Percentiles rank a stretch among this genome's conserved stretches.
Conservation (phyloP, 2,888 invertebrate genomes). For the Macrosoma leucophasiata region DNA sequence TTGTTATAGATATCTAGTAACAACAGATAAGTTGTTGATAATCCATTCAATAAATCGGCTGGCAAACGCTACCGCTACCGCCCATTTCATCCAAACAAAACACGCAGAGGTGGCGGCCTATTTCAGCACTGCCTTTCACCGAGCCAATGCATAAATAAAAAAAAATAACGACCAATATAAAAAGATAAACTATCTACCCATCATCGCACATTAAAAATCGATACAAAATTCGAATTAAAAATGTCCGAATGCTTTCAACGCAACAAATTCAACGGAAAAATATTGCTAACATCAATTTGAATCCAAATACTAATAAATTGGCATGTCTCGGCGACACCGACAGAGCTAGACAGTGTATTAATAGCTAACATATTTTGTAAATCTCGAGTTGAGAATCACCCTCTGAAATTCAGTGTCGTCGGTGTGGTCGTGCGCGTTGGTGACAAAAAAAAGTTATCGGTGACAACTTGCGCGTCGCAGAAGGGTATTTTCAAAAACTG, state of each 20-base stretch:
- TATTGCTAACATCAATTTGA: constrained; percentile 72
- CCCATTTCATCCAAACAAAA: neutral
- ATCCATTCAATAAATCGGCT: too few species aligned
- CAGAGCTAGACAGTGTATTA: constrained; percentile 57
- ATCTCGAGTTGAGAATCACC: constrained; percentile 55
- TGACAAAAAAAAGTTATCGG: constrained; percentile 46
- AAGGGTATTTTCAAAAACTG: constrained; percentile 22
- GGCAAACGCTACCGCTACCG: constrained; percentile 4
- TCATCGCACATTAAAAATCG: constrained; percentile 58
- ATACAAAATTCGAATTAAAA: constrained; percentile 56
- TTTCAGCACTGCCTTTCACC: neutral
- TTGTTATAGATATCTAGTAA: too few species aligned
- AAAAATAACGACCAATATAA: too few species aligned
- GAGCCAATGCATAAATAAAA: neutral
- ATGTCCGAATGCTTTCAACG: constrained; percentile 60
- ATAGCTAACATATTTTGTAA: constrained; percentile 70
- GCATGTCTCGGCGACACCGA: constrained; percentile 60
- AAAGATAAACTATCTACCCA: too few species aligned
- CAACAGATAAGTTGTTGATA: too few species aligned
- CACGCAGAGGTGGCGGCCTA: neutral
- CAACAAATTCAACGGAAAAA: constrained; percentile 67
- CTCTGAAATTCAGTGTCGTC: constrained; percentile 61
- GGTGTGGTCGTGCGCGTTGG: constrained; percentile 54
- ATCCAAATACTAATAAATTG: constrained; percentile 74
- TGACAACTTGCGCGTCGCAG: constrained; percentile 23